phyloP scores from a whole-genome alignment of 2,888 invertebrate genomes.

The Meteorus cinctellus region DNA sequence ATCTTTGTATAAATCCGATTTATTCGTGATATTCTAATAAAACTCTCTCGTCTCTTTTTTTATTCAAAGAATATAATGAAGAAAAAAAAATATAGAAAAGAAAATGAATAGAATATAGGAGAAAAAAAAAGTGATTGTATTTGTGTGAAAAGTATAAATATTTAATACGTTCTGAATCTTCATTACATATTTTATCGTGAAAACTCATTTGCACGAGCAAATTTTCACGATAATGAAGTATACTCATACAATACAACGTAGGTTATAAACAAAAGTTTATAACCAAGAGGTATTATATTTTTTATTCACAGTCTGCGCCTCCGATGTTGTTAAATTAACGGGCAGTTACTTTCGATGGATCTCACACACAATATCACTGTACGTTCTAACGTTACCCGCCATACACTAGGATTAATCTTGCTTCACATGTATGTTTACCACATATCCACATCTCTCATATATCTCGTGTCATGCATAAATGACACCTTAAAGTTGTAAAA shows the following conservation, averaged over 20 bases:
- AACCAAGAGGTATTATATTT: constrained; percentile 33
- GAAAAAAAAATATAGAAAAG: no score
- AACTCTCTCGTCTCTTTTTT: no score
- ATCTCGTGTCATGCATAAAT: neutral
- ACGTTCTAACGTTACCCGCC: neutral
- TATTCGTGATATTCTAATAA: no score
- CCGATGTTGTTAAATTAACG: constrained; percentile 32
- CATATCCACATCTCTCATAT: neutral
- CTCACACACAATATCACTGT: neutral
- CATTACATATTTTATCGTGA: neutral
- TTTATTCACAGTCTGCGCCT: constrained; percentile 41
- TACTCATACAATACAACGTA: constrained; percentile 9
- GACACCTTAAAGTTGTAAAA: neutral
- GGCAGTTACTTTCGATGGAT: constrained; percentile 34
- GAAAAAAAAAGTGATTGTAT: no score
- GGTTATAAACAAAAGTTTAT: neutral
- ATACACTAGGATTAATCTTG: neutral
- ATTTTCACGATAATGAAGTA: constrained; percentile 31
- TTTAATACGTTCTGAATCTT: no score
- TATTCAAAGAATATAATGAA: no score
- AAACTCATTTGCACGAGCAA: neutral
- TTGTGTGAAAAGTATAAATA: no score
- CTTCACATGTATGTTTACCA: neutral
- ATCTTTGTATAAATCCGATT: no score
- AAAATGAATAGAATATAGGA: no score